Conservation (phyloP, 2,888 invertebrate species). For the Julus scanicus region DNA sequence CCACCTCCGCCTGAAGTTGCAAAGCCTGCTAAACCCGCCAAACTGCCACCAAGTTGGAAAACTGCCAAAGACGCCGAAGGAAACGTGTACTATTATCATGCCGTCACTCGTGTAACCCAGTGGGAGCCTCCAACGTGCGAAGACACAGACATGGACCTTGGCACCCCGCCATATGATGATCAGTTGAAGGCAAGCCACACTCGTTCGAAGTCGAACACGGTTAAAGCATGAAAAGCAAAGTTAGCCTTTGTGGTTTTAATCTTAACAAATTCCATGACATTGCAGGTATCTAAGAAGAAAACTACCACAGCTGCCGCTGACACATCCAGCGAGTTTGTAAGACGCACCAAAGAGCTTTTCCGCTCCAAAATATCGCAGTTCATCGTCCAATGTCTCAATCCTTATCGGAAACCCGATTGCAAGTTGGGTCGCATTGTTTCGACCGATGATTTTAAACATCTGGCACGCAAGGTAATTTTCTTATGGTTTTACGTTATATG, state of each 20-base stretch:
- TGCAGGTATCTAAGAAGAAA: constrained; percentile 61
- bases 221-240: too few species aligned
- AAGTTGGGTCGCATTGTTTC: constrained; percentile 84
- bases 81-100: constrained; percentile 90
- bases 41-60: constrained; percentile 89
- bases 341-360: constrained; percentile 87
- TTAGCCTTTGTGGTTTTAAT: neutral
- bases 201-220: neutral
- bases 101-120: constrained; percentile 67
- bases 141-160: constrained; percentile 64
- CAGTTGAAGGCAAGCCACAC: constrained; percentile 58
- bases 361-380: constrained; percentile 77
- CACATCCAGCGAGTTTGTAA: constrained; percentile 71
- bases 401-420: constrained; percentile 87
- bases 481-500: too few species aligned
- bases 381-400: constrained; percentile 87
- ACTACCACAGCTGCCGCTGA: constrained; percentile 68
- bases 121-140: constrained; percentile 66
- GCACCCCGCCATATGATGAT: constrained; percentile 64
- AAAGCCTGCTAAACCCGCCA: constrained; percentile 63
- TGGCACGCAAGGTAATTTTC: constrained; percentile 83
- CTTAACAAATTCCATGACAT: neutral
- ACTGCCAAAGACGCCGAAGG: constrained; percentile 84
- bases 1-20: constrained; percentile 66
- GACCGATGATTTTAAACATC: constrained; percentile 93